These are phyloP conservation scores for Odontamblyopus rebecca DNA, from an alignment of 2,797 vertebrate species.

Conservation along the genomic window DNA sequence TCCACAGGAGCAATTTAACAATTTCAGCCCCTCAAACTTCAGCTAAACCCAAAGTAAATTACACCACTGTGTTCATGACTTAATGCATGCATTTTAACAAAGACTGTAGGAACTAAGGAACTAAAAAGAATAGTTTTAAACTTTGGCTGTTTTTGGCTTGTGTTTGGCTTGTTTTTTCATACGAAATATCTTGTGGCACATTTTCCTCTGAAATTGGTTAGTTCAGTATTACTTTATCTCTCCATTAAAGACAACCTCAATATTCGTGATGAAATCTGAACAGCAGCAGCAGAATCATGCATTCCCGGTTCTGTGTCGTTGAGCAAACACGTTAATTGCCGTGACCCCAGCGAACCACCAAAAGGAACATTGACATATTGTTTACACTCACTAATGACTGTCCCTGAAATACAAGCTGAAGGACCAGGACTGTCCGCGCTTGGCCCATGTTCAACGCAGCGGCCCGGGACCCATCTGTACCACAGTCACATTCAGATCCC, in stretches of 20 bases:
- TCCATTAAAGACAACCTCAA: constrained; percentile 55
- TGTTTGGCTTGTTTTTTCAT: background rate
- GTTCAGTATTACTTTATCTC: background rate
- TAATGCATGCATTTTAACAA: background rate
- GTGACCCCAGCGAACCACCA: constrained; percentile 73
- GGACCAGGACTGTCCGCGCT: constrained; percentile 72
- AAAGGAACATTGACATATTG: constrained; percentile 83
- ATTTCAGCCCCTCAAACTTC: constrained; percentile 24
- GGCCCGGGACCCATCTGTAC: constrained; percentile 70
- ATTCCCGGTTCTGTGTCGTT: constrained; percentile 71
- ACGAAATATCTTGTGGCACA: background rate
- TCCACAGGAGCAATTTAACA: constrained; percentile 31
- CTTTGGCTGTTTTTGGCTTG: too few relatives aligned
- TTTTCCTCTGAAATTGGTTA: background rate
- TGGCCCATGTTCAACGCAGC: constrained; percentile 74
- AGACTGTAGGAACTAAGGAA: background rate
- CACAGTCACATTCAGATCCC: constrained; percentile 72
- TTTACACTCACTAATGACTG: constrained; percentile 82
- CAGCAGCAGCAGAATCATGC: constrained; percentile 69
- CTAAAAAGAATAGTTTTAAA: background rate
- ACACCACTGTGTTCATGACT: constrained; percentile 30
- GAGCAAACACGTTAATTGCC: constrained; percentile 80
- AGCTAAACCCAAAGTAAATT: constrained; percentile 27
- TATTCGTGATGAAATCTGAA: constrained; percentile 61
- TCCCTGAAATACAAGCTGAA: constrained; percentile 72